Evolutionary conservation across 2,888 invertebrate genomes (phyloP).

Genomic region (Dermolepida albohirtum): DNA sequence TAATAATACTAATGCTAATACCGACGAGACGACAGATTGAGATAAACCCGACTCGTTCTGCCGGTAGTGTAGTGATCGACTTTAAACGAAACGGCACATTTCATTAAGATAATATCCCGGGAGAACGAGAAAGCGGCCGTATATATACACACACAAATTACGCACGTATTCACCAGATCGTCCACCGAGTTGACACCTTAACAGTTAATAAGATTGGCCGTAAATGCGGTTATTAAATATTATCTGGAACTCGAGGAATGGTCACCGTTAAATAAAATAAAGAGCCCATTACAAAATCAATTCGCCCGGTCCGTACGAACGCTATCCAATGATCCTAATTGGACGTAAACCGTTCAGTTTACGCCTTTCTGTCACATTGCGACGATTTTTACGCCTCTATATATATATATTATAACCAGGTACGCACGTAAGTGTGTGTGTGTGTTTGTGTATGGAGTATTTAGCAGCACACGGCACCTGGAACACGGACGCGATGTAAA

Average conservation of each 20-base stretch:
- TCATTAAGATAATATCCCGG: constrained; percentile 29
- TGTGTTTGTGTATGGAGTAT: no score
- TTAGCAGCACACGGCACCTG: constrained; percentile 2
- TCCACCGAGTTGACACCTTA: constrained; percentile 29
- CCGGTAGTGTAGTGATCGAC: background rate
- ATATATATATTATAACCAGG: constrained; percentile 28
- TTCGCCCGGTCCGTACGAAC: constrained; percentile 41
- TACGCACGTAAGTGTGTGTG: background rate
- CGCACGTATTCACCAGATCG: constrained; percentile 25
- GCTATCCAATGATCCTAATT: constrained; percentile 47
- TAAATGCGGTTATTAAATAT: constrained; percentile 40
- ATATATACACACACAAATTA: constrained; percentile 22
- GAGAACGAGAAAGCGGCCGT: no score
- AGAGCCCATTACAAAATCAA: constrained; percentile 40
- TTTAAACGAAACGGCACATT: constrained; percentile 10
- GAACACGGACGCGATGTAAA: constrained; percentile 29
- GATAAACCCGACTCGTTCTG: no score
- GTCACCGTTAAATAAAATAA: constrained; percentile 39
- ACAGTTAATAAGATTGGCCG: constrained; percentile 34
- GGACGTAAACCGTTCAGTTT: constrained; percentile 48
- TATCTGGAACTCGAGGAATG: constrained; percentile 31
- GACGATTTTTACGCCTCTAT: constrained; percentile 43
- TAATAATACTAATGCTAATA: constrained; percentile 12
- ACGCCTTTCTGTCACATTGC: constrained; percentile 47
- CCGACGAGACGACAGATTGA: no score